A percentile compares a stretch with the other conserved stretches of the same genome.
phyloP scores from a whole-genome alignment of 2,113 vertebrate species.

The Crypturellus undulatus region DNA sequence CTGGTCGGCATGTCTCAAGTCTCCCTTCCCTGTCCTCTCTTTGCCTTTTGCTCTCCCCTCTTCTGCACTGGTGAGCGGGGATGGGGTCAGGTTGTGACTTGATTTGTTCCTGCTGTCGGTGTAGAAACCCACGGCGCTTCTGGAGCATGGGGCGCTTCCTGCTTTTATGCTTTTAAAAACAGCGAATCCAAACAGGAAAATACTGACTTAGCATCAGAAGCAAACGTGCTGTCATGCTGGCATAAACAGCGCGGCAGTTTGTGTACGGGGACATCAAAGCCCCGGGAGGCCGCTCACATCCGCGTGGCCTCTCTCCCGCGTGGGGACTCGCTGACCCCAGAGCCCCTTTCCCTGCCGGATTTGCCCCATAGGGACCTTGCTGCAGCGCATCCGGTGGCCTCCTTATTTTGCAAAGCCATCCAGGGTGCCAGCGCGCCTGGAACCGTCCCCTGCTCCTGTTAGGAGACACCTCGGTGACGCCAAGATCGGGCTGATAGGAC shows the following conservation, averaged over 20 bases:
- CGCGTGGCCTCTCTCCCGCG: neutral
- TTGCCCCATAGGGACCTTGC: rapidly evolving
- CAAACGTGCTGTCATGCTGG: constrained; percentile 1
- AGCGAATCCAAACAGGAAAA: constrained; percentile 78
- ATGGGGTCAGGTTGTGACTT: neutral
- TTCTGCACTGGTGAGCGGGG: rapidly evolving
- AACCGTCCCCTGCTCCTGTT: rapidly evolving
- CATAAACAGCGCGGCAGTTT: neutral
- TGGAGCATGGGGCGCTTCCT: constrained; percentile 18
- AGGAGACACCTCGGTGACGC: constrained; percentile 7
- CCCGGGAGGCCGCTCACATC: neutral
- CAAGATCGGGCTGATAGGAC: constrained; percentile 27
- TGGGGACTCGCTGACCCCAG: constrained; percentile 33
- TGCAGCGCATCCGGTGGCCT: rapidly evolving
- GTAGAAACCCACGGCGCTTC: neutral
- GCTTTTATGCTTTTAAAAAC: constrained; percentile 41
- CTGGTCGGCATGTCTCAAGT: neutral
- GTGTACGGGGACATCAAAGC: constrained; percentile 17
- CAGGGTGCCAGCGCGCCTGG: rapidly evolving
- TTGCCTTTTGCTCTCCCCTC: neutral
- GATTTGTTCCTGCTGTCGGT: constrained; percentile 14
- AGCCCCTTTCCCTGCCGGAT: neutral
- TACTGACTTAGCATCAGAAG: neutral
- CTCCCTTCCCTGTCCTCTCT: neutral
- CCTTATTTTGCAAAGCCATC: neutral